Evolutionary conservation across 2,797 vertebrate species (phyloP), one percentile per base, ranked within the genome.

Genomic region (Micrastur ruficollis): DNA sequence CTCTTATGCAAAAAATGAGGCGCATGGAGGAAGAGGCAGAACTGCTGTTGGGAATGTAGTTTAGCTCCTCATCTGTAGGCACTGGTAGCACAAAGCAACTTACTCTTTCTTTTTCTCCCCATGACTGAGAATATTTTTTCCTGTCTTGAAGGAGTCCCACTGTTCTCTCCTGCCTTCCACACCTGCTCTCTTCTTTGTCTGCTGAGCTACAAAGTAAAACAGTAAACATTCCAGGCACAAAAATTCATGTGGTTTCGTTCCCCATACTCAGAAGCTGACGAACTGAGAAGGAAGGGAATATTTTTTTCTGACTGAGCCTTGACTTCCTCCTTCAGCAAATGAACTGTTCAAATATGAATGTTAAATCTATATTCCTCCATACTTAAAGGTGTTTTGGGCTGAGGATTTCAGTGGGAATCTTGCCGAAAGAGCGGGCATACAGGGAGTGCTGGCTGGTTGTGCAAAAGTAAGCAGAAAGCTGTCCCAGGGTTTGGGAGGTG

Each of bases 111-210:
- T 95, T 90, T 83, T 89, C 90, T 91, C 90, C 50, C 53, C 88
- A 73, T 76, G 93, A 23, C 53, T 93, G 68, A 84, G 63, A 95
- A n/a, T 82, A 75, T 83, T 94, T 96, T 96, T 96, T 91, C 89
- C 89, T 91, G 79, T 91, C 92, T 90, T 93, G 90, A 95, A 97
- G 94, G 72, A 96, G 75, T 82, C 94, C 92, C 84, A 96, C 95
- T 96, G 95, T 94, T 96, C 79, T 96, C 93, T 74, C 95, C 96
- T 96, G 96, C 95, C 82, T 95, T 92, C 92, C 81, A 91, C 95
- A 97, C 96, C 95, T 97, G 96, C 86, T 96, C 86, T 82, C 93
- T 92, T 93, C 93, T 89, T 82, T 94, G 67, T 90, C 71, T 92
- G 75, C 89, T 95, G 81, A 92, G 93, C 75, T 90, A 86, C 58